Conservation (phyloP, 2,797 vertebrate species). For the Lates japonicus region DNA sequence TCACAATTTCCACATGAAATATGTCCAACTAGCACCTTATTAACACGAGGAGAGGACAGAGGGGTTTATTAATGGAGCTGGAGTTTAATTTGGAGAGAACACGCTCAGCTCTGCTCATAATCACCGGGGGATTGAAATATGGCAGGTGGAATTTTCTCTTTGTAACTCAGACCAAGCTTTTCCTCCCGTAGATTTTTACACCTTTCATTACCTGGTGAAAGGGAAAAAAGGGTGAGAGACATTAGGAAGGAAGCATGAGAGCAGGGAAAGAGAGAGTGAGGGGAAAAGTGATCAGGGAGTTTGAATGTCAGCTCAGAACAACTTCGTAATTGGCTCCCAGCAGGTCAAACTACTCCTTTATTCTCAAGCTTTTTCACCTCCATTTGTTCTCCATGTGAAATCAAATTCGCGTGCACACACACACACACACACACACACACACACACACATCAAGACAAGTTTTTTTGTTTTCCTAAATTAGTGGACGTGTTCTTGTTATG, state of each 20-base stretch:
- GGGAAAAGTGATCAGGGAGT: slow-evolving; percentile 69
- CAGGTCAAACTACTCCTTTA: slow-evolving; percentile 81
- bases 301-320: slow-evolving; percentile 82
- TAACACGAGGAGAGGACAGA: slow-evolving; percentile 58
- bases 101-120: slow-evolving; percentile 61
- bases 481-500: slow-evolving; percentile 70
- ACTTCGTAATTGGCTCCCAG: slow-evolving; percentile 80
- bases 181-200: slow-evolving; percentile 59
- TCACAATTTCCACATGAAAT: slow-evolving; percentile 71
- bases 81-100: slow-evolving; percentile 73
- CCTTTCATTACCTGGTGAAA: slow-evolving; percentile 71
- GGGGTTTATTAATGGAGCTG: slow-evolving; percentile 63
- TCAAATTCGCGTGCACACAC: slow-evolving; percentile 44
- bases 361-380: slow-evolving; percentile 73
- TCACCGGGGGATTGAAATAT: slow-evolving; percentile 61
- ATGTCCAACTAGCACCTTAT: slow-evolving; percentile 68
- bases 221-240: slow-evolving; percentile 6
- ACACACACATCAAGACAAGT: slow-evolving; percentile 9
- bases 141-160: slow-evolving; percentile 73
- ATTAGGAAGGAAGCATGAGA: slow-evolving; percentile 23
- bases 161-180: slow-evolving; percentile 64
- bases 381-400: slow-evolving; percentile 74
- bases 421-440: neutral
- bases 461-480: slow-evolving; percentile 57
- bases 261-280: slow-evolving; percentile 17